Conservation (phyloP, 1,140 invertebrate species). For the Coelopa frigida region DNA sequence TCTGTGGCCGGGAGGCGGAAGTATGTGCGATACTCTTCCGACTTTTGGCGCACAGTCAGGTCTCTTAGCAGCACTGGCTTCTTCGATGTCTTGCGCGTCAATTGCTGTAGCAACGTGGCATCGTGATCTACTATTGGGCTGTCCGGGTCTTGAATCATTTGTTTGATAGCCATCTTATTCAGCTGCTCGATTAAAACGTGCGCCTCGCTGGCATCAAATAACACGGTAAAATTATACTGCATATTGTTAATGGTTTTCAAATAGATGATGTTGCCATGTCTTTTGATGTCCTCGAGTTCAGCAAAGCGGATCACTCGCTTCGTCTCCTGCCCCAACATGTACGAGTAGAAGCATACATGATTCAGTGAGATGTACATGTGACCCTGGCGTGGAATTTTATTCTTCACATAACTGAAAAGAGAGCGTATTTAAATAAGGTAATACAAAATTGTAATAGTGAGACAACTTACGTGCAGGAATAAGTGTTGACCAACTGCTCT, state of each 20-base stretch:
- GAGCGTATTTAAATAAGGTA: not conserved
- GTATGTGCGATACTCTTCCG: slow-evolving; percentile 72
- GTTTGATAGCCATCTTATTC: slow-evolving; percentile 94
- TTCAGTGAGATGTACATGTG: slow-evolving; percentile 95
- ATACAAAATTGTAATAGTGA: slow-evolving; percentile 27
- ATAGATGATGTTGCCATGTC: slow-evolving; percentile 33
- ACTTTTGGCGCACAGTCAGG: slow-evolving; percentile 88
- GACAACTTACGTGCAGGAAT: slow-evolving; percentile 75
- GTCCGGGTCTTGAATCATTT: slow-evolving; percentile 48
- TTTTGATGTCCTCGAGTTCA: slow-evolving; percentile 35
- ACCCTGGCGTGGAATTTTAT: slow-evolving; percentile 84
- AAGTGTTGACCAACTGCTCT: slow-evolving; percentile 93
- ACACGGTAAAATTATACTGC: slow-evolving; percentile 52
- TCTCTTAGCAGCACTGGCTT: slow-evolving; percentile 87
- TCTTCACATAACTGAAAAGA: slow-evolving; percentile 81
- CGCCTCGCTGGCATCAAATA: slow-evolving; percentile 82
- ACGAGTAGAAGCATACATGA: slow-evolving; percentile 93
- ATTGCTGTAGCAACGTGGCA: slow-evolving; percentile 49
- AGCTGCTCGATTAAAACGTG: slow-evolving; percentile 90
- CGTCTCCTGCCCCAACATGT: slow-evolving; percentile 84
- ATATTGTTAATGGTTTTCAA: slow-evolving; percentile 40
- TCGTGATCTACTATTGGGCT: slow-evolving; percentile 39
- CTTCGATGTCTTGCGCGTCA: slow-evolving; percentile 73
- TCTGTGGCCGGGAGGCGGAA: slow-evolving; percentile 82
- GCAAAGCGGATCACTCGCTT: slow-evolving; percentile 68